Percentiles rank a stretch among this genome's conserved stretches.
Conservation (phyloP, 2,113 vertebrate species). For the Circaetus cinerascens region DNA sequence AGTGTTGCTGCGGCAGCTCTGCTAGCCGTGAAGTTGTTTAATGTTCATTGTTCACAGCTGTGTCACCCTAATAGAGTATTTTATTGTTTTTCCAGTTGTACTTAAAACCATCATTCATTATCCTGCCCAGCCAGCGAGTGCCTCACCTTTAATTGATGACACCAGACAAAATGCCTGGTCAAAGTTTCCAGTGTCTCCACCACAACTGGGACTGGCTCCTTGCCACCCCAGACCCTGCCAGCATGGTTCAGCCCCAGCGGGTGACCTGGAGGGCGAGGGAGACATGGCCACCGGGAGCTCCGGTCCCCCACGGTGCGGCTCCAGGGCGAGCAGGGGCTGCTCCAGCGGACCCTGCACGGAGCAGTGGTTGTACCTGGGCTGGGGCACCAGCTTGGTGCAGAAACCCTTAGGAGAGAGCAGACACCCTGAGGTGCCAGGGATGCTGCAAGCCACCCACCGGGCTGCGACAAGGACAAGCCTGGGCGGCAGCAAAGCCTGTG, state of each 20-base stretch:
- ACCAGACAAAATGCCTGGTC: not conserved
- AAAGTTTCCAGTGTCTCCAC: slow-evolving; percentile 26
- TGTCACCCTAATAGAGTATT: slow-evolving; percentile 45
- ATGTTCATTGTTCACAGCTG: slow-evolving; percentile 54
- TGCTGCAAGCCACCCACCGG: fast-evolving
- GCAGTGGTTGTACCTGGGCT: too few species aligned
- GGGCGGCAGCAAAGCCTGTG: not conserved
- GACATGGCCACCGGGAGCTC: fast-evolving
- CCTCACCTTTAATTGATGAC: slow-evolving; percentile 43
- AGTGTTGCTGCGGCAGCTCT: slow-evolving; percentile 38
- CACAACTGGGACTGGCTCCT: not conserved
- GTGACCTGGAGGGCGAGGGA: not conserved
- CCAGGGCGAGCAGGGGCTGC: not conserved
- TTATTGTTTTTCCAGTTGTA: slow-evolving; percentile 70
- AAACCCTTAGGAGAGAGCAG: not conserved
- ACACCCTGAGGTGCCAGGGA: not conserved
- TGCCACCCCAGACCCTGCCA: not conserved
- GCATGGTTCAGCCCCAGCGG: fast-evolving
- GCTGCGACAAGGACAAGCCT: fast-evolving
- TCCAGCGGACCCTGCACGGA: fast-evolving
- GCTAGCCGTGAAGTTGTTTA: slow-evolving; percentile 23
- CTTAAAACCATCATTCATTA: slow-evolving; percentile 53
- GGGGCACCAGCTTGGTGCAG: fast-evolving
- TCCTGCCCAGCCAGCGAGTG: not conserved
- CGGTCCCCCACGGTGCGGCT: fast-evolving